Percentiles rank a stretch among this genome's conserved stretches.
Conservation (phyloP, 2,113 vertebrate species). For the Choloepus hoffmanni region DNA sequence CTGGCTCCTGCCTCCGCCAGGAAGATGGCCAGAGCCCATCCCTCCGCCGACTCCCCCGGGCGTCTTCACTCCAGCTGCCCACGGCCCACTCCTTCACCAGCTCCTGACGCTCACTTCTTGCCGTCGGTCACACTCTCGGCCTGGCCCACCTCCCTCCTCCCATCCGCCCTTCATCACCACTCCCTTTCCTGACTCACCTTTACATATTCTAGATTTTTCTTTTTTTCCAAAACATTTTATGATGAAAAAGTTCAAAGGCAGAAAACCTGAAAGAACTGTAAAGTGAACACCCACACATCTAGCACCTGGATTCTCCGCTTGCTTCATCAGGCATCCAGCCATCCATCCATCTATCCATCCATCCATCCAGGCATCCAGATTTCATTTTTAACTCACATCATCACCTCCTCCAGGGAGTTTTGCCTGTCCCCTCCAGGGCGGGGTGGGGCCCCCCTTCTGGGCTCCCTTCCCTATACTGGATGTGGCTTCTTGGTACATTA, state of each 20-base stretch:
- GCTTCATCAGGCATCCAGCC: too few relatives aligned
- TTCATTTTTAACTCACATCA: background rate
- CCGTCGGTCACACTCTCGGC: background rate
- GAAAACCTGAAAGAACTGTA: too few relatives aligned
- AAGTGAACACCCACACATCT: too few relatives aligned
- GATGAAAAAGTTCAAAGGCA: too few relatives aligned
- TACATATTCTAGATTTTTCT: background rate
- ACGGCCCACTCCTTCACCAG: background rate
- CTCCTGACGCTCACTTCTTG: background rate
- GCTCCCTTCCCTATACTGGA: background rate
- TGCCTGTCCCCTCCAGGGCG: background rate
- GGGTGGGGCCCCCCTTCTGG: background rate
- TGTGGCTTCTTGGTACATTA: background rate
- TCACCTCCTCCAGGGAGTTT: background rate
- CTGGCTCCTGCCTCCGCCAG: background rate
- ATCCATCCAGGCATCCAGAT: too few relatives aligned
- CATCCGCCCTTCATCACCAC: background rate
- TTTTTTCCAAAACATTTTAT: too few relatives aligned
- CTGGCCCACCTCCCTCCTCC: background rate
- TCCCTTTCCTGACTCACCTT: background rate
- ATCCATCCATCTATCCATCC: too few relatives aligned
- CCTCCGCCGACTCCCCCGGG: background rate
- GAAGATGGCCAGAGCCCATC: background rate
- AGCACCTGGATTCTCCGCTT: too few relatives aligned
- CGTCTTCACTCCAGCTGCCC: background rate